phyloP scores from a whole-genome alignment of 2,797 vertebrate species.

The Lagocephalus sceleratus region DNA sequence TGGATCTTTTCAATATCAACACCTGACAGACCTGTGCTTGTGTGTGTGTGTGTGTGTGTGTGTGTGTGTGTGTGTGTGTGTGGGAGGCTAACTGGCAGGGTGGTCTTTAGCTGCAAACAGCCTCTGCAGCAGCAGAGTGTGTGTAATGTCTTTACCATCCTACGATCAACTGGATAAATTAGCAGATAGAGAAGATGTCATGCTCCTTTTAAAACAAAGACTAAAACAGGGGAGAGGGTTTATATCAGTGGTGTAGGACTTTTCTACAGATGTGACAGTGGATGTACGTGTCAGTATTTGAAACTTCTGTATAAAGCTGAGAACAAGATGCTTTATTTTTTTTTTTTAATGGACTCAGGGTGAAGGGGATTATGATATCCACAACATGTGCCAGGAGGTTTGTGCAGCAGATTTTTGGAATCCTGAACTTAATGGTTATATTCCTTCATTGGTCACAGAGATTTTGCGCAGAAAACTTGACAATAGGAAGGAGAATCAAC shows the following conservation, averaged over 20 bases:
- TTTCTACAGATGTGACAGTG: too few species aligned
- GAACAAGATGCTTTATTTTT: neutral
- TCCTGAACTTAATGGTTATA: constrained; percentile 1
- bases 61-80: constrained; percentile 16
- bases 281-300: too few species aligned
- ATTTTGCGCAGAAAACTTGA: neutral
- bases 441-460: neutral
- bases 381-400: neutral
- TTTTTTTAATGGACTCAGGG: neutral
- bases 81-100: constrained; percentile 58
- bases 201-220: constrained; percentile 26
- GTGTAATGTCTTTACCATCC: constrained; percentile 68
- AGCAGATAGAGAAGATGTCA: constrained; percentile 27
- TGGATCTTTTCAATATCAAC: constrained; percentile 49
- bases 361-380: neutral
- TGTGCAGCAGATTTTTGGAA: neutral
- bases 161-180: constrained; percentile 35
- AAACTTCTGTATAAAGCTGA: neutral
- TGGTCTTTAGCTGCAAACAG: constrained; percentile 64
- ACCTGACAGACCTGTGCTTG: constrained; percentile 49
- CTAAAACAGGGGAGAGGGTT: constrained; percentile 11
- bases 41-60: constrained; percentile 12
- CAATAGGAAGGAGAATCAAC: neutral
- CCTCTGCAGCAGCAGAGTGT: constrained; percentile 52
- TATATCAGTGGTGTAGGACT: too few species aligned